Evolutionary conservation across 2,888 invertebrate genomes (phyloP), one percentile per base, ranked within the genome.

Genomic region (Hirtodrosophila cameraria): DNA sequence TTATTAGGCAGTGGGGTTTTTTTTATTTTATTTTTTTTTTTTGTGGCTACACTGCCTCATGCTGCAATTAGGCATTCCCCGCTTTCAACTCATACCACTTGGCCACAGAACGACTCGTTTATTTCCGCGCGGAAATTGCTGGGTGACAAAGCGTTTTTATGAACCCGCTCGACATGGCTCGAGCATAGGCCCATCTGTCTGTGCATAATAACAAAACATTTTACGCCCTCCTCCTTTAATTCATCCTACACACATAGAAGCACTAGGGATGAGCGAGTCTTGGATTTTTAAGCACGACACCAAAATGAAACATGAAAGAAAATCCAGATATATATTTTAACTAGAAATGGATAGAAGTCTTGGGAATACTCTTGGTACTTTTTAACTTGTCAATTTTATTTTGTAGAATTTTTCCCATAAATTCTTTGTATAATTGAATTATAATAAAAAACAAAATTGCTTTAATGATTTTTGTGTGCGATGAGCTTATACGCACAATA

Each of bases 81-180:
- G 8, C 30, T 2, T 16, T 11, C 36, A 18, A 31, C 18, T 11
- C 36, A 18, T 35, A 35, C 33, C 31, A 8, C 1, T n/a, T 25
- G 13, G 41, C 23, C 41, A 20, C 23, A 8, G 15, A 15, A n/a
- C 15, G 31, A 53, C 42, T 64, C 74, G 71, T 83, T 80, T 80
- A 80, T 74, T 74, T 83, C 74, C 69, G 80, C 63, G 55, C 54
- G 69, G 69, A 80, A 83, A 80, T 80, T 83, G 83, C 55, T 54
- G 59, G 53, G 83, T 80, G 80, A 80, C 80, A 82, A 74, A 78
- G 82, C 82, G 65, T 55, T 78, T 81, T 81, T 75, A 75, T 71
- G 83, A 77, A 79, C 76, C 82, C 79, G 73, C 61, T 61, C 63
- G 60, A 67, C 67, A 57, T 25, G 58, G 52, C 59, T 16, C 15